These are phyloP conservation scores for Agonopterix arenella DNA, from an alignment of 2,888 invertebrate species.

Conservation along the genomic window DNA sequence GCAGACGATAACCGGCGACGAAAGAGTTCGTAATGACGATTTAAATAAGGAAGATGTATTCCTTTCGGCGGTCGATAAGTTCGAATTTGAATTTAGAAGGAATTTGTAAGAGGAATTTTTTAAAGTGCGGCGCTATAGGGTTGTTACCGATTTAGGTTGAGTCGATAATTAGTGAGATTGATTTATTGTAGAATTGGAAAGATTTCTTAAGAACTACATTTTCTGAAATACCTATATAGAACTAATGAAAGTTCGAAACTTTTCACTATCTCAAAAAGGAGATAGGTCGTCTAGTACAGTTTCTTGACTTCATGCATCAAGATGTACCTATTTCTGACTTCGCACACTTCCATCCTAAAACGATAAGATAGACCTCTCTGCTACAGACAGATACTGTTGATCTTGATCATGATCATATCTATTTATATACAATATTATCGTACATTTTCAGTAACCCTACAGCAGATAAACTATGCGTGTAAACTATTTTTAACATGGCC, in stretches of 20 bases:
- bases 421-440: conserved; percentile 1
- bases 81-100: conserved; percentile 56
- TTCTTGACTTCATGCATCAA: too few species aligned
- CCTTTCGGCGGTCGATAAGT: conserved; percentile 66
- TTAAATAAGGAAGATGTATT: conserved; percentile 76
- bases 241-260: too few species aligned
- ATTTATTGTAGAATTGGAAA: neutral
- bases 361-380: too few species aligned
- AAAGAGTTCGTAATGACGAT: conserved; percentile 76
- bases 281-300: too few species aligned
- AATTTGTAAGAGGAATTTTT: conserved; percentile 53
- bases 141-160: conserved; percentile 17
- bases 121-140: conserved; percentile 39
- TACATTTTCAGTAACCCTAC: conserved; percentile 32
- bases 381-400: too few species aligned
- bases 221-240: too few species aligned
- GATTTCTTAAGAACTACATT: too few species aligned
- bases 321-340: too few species aligned
- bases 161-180: neutral
- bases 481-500: conserved; percentile 75
- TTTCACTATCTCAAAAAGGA: too few species aligned
- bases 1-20: conserved; percentile 63
- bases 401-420: too few species aligned
- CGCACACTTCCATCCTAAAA: too few species aligned
- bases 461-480: conserved; percentile 65